Evolutionary conservation across 2,113 vertebrate genomes (phyloP), one percentile per base, ranked within the genome.

Genomic region (Anhinga rufa): DNA sequence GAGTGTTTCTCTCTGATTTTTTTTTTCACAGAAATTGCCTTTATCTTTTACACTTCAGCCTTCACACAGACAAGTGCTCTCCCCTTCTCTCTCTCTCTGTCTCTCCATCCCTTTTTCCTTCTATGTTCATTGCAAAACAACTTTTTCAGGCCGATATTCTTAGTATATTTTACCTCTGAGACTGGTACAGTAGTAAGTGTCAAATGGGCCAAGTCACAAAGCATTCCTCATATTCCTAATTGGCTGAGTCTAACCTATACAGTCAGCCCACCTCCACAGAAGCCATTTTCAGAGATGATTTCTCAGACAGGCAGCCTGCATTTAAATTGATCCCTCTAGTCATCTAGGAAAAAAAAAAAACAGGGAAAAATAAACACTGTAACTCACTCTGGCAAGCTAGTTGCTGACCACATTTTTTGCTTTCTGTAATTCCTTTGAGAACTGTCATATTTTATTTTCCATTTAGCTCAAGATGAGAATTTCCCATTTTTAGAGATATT

Each of bases 351-450:
- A 58, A 69, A 10, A 19, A 57, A 51, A 36, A 61, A 48, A 2
- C 4, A 7, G 2, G 32, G 12, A 44, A 83, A 95, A 94, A 94
- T 55, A 89, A 92, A 78, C 52, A 79, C 25, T 17, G 26, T 57
- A 14, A 11, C 34, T 82, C 12, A 17, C 19, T 92, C 46, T 82
- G 60, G 36, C 44, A 81, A 49, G 32, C 29, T 85, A 64, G 42
- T 25, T 90, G 28, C 15, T 14, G 64, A 57, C 40, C 31, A 44
- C 16, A 24, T 16, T 87, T 84, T 75, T 34, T 78, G 75, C 14
- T 81, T 94, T 70, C 70, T 88, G 36, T 58, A 91, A 91, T 85
- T 82, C 86, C 81, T 79, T 66, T 88, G 81, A 85, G 75, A 91
- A 74, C 9, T 78, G 16, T 62, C 69, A 74, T 94, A 72, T 84